Conservation (phyloP, 2,888 invertebrate species). For the Acrobeloides nanus region DNA sequence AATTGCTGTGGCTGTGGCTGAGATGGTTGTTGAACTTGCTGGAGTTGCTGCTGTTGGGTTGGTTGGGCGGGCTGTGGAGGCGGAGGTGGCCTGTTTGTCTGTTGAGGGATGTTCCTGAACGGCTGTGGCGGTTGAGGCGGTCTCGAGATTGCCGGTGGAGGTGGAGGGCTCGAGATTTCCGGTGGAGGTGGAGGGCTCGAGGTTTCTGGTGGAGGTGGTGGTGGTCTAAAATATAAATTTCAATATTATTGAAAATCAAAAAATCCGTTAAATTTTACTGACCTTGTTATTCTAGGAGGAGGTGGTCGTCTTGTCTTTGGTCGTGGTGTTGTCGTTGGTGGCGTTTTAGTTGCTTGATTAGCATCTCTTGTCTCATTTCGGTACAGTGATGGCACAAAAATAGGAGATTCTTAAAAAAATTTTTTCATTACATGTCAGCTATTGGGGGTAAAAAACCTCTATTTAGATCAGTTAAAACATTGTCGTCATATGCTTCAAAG, state of each 20-base stretch:
- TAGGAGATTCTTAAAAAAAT: constrained; percentile 35
- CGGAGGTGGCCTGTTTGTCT: constrained; percentile 2
- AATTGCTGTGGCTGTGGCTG: constrained; percentile 7
- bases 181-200: too few species aligned
- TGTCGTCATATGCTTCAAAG: too few species aligned
- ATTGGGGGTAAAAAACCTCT: neutral
- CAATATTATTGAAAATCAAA: too few species aligned
- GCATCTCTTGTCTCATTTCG: constrained; percentile 39
- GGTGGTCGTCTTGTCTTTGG: too few species aligned
- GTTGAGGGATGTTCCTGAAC: constrained; percentile 1
- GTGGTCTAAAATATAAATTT: too few species aligned
- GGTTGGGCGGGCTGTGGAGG: constrained; percentile 1
- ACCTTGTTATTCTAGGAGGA: too few species aligned
- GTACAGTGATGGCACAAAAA: constrained; percentile 47
- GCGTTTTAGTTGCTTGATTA: too few species aligned
- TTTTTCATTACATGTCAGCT: too few species aligned
- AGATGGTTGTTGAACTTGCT: neutral
- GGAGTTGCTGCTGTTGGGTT: constrained; percentile 2
- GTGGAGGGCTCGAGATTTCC: neutral
- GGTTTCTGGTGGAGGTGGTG: too few species aligned
- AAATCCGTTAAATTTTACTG: too few species aligned
- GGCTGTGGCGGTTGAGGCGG: constrained; percentile 6
- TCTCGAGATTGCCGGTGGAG: constrained; percentile 7
- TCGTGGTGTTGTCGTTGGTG: too few species aligned
- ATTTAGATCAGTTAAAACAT: too few species aligned